Conservation (phyloP, 2,888 invertebrate species). For the Malthinus flaveolus region DNA sequence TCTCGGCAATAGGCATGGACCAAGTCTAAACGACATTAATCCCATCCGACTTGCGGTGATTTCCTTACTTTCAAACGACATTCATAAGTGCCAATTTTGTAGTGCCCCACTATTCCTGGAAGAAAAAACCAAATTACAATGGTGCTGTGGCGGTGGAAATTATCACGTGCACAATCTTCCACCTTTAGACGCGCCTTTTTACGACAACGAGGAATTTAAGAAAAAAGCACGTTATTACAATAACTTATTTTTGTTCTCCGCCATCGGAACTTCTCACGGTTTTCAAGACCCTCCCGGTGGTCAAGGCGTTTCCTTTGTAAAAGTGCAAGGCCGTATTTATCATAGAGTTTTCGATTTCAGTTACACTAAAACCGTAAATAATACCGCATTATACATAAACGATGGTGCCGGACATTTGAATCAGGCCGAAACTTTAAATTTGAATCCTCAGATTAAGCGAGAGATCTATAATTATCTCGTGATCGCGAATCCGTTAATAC, state of each 20-base stretch:
- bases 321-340: neutral
- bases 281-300: neutral
- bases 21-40: neutral
- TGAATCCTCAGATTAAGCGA: neutral
- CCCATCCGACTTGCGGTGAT: neutral
- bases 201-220: neutral
- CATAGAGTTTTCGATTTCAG: neutral
- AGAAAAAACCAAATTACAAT: neutral
- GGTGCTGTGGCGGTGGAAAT: neutral
- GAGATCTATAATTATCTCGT: too few relatives aligned
- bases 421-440: neutral
- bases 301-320: neutral
- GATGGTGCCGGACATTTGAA: neutral
- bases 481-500: neutral
- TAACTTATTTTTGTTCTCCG: neutral
- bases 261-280: neutral
- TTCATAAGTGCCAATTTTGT: neutral
- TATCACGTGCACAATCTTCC: neutral
- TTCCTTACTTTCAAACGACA: neutral
- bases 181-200: neutral
- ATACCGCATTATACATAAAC: neutral
- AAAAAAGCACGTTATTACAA: neutral
- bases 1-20: neutral
- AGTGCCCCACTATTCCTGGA: neutral
- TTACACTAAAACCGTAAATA: neutral